Conservation (phyloP, 2,888 invertebrate species). For the Chydorus sphaericus region DNA sequence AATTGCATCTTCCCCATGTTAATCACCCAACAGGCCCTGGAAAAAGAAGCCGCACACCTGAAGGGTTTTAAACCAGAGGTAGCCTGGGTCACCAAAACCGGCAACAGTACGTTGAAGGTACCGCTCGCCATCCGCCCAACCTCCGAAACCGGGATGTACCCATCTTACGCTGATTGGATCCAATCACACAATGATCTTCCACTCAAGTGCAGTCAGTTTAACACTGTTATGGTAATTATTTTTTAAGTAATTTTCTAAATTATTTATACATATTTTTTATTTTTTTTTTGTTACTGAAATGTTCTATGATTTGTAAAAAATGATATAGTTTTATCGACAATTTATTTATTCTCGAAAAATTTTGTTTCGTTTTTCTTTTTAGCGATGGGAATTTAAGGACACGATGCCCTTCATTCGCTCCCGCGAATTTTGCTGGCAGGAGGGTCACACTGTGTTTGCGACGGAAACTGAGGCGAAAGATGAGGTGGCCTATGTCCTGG, state of each 20-base stretch:
- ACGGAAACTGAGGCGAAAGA: constrained; percentile 65
- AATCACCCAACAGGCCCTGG: constrained; percentile 75
- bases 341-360: no score
- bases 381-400: constrained; percentile 99
- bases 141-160: constrained; percentile 99
- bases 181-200: constrained; percentile 96
- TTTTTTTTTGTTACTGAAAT: neutral
- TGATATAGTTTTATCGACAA: no score
- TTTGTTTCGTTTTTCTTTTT: no score
- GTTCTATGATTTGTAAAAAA: no score
- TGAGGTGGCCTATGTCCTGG: constrained; percentile 70
- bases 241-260: no score
- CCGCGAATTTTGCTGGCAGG: constrained; percentile 98
- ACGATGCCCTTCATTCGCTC: constrained; percentile 97
- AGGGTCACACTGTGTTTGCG: constrained; percentile 94
- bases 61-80: constrained; percentile 98
- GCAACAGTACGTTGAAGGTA: constrained; percentile 85
- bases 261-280: no score
- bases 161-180: constrained; percentile 94
- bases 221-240: no score
- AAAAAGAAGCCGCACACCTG: constrained; percentile 91
- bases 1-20: constrained; percentile 99
- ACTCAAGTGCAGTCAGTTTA: constrained; percentile 95
- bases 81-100: constrained; percentile 87
- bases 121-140: constrained; percentile 96